Evolutionary conservation across 2,888 invertebrate species (phyloP), one percentile per base, ranked within the genome.

Genomic region (Drosophila pegasa): DNA sequence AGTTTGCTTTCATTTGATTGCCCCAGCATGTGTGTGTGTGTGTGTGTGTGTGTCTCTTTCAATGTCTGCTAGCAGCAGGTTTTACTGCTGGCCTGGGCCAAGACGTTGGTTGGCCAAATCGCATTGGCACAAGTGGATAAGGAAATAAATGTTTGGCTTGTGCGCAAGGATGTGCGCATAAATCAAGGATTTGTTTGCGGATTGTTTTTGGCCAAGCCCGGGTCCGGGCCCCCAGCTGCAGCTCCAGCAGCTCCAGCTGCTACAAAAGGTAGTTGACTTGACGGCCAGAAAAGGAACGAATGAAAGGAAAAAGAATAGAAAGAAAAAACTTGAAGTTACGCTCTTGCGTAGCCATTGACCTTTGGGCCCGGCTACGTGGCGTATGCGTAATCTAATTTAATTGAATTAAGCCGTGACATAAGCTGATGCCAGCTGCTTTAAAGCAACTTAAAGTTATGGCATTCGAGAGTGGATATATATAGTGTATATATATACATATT

Each of bases 101-200:
- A 67, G 69, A 63, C 56, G 50, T 52, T 62, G 47, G 31, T 35
- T 50, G 65, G 51, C 80, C 68, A 77, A 85, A 79, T 85, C 88
- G 83, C 88, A 84, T 84, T 87, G 89, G 86, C 89, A 82, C 89
- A 89, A 89, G 89, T 89, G 87, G 88, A 87, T 89, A 87, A 87
- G 87, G 87, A 89, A 89, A 87, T 87, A 89, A 87, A 87, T 87
- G 88, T 83, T 87, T 89, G 86, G 80, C 82, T 85, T 80, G 79
- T 77, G 76, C 83, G 70, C 78, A 78, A 88, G 87, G 87, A 88
- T 86, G 86, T 85, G 87, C 71, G 88, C 89, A 87, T 89, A 87
- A 87, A 87, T 87, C 87, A 87, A 86, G 88, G 89, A 89, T 89
- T 87, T 87, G 87, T 87, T 87, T 89, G 89, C 80, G 83, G 89